Evolutionary conservation across 2,797 vertebrate genomes (phyloP).

Genomic region (Poecile montanus): DNA sequence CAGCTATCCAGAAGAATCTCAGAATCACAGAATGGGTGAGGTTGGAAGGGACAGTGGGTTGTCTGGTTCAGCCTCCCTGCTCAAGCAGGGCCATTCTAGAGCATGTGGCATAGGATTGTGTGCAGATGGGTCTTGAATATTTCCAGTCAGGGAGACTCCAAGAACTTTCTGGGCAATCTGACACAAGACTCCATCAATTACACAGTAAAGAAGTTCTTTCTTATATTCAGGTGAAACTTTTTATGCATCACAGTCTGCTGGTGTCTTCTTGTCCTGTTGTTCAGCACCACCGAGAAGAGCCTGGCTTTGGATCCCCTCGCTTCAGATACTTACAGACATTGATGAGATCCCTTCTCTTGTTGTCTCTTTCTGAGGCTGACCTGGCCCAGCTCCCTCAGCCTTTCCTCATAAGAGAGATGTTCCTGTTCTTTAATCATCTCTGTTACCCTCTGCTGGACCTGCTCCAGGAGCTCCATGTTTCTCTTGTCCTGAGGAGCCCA

Average conservation of each 20-base stretch:
- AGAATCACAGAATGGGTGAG: background rate
- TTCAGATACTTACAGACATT: background rate
- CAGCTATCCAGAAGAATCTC: background rate
- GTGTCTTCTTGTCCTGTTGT: too few species aligned
- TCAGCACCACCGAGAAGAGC: background rate
- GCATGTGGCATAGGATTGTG: background rate
- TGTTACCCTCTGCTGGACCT: background rate
- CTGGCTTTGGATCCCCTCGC: background rate
- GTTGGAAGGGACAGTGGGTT: background rate
- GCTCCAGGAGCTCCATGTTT: background rate
- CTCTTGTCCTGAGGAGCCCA: background rate
- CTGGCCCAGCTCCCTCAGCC: rapidly evolving
- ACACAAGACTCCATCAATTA: background rate
- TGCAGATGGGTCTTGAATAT: background rate
- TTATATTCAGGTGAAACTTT: background rate
- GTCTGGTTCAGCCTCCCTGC: background rate
- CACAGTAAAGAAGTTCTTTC: background rate
- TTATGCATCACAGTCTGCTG: rapidly evolving
- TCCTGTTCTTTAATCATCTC: background rate
- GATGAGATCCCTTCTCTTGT: background rate
- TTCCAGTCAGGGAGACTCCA: background rate
- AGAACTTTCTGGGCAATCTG: background rate
- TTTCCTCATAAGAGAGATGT: background rate
- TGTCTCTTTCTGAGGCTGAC: rapidly evolving
- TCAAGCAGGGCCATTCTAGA: background rate